Conservation (phyloP, 2,113 vertebrate genomes). For the Psilopogon haemacephalus region DNA sequence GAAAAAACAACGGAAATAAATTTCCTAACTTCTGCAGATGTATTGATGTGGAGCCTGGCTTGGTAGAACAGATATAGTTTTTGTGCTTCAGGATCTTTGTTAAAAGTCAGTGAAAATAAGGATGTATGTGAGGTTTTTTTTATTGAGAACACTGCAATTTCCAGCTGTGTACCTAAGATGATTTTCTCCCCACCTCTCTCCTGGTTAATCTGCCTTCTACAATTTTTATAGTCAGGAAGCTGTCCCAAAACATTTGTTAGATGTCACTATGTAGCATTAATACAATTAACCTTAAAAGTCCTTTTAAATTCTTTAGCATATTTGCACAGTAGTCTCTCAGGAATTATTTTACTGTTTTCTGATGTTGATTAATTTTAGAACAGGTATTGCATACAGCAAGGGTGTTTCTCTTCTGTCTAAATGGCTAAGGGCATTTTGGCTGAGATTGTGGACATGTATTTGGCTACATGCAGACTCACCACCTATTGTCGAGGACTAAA, state of each 20-base stretch:
- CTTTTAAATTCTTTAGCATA: background rate
- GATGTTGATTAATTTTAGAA: slow-evolving; percentile 32
- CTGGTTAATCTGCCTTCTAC: background rate
- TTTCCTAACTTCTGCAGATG: background rate
- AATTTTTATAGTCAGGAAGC: background rate
- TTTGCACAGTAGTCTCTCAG: slow-evolving; percentile 9
- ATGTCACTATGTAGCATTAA: background rate
- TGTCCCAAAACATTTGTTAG: background rate
- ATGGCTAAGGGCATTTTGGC: slow-evolving; percentile 27
- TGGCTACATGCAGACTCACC: background rate
- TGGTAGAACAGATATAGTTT: background rate
- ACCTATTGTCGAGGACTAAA: background rate
- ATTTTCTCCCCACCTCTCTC: accelerated
- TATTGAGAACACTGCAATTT: background rate
- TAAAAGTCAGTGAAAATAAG: background rate
- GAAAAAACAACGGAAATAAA: background rate
- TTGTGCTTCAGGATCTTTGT: background rate
- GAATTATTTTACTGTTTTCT: slow-evolving; percentile 23
- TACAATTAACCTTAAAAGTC: background rate
- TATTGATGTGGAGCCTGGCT: background rate
- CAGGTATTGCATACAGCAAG: background rate
- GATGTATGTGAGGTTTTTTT: background rate
- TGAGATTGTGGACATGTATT: slow-evolving; percentile 9
- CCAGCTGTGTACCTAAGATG: background rate
- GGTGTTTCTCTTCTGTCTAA: slow-evolving; percentile 5